Conservation (phyloP, 2,888 invertebrate species). For the Aphodius sticticus region DNA sequence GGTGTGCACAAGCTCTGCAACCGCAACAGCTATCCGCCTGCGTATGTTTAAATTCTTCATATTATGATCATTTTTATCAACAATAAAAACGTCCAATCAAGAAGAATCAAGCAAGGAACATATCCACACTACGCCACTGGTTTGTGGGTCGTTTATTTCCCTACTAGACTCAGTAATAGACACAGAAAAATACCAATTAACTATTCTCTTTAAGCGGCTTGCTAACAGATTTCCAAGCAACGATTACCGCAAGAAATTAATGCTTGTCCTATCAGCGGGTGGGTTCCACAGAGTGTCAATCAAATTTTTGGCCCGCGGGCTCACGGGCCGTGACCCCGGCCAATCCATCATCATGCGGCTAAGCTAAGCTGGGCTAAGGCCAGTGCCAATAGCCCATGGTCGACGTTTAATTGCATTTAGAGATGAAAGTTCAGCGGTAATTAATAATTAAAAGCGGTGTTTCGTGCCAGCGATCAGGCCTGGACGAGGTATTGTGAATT, state of each 20-base stretch:
- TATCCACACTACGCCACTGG: neutral
- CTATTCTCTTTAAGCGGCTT: neutral
- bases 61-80: too few species aligned
- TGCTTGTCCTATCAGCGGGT: neutral
- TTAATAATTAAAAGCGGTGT: neutral
- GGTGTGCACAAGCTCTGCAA: too few species aligned
- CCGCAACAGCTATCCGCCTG: too few species aligned
- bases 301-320: neutral
- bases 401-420: neutral
- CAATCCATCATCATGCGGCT: neutral
- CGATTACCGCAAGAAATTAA: neutral
- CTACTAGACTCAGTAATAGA: neutral
- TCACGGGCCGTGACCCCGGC: neutral
- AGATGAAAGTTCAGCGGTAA: neutral
- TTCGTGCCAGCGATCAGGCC: neutral
- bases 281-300: neutral
- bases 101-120: neutral
- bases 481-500: neutral
- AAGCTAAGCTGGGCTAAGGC: neutral
- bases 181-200: neutral
- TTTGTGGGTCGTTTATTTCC: neutral
- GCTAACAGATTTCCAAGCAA: neutral
- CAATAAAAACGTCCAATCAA: too few species aligned
- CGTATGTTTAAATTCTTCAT: too few species aligned
- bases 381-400: neutral